Percentiles rank a stretch among this genome's conserved stretches.
Conservation (phyloP, 92 coral and sea anemone genomes). For the Actinostola sp. region DNA sequence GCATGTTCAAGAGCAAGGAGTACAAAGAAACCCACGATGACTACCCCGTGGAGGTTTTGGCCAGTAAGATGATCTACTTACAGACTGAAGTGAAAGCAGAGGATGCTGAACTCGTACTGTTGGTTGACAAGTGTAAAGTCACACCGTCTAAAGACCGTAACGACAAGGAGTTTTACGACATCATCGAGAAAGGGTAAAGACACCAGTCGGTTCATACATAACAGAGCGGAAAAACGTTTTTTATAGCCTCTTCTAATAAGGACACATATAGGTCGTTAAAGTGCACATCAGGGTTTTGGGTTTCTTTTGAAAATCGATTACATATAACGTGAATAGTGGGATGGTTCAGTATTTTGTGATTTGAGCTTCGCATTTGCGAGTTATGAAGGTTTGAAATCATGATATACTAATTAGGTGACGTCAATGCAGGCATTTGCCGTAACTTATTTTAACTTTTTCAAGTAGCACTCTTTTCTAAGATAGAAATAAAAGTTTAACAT, state of each 20-base stretch:
- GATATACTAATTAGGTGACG: too few relatives aligned
- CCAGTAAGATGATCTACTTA: conserved; percentile 36
- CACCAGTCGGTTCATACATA: neutral
- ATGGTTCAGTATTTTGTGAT: too few relatives aligned
- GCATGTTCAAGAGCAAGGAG: conserved; percentile 44
- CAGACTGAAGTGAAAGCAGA: conserved; percentile 46
- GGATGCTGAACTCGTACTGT: conserved; percentile 51
- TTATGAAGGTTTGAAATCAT: too few relatives aligned
- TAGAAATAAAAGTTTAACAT: too few relatives aligned
- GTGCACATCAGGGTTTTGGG: too few relatives aligned
- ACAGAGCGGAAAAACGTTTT: neutral
- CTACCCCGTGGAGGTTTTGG: conserved; percentile 39
- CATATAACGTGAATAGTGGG: too few relatives aligned
- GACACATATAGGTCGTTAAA: neutral
- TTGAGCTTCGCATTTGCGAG: too few relatives aligned
- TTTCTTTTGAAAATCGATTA: too few relatives aligned
- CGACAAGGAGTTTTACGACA: conserved; percentile 30
- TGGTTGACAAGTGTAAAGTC: conserved; percentile 47
- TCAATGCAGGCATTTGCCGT: too few relatives aligned
- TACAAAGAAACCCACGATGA: conserved; percentile 35
- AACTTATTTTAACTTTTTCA: too few relatives aligned
- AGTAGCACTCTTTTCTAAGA: too few relatives aligned
- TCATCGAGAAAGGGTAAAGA: conserved; percentile 56
- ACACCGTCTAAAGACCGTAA: conserved; percentile 52
- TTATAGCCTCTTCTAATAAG: too few relatives aligned